These are phyloP conservation scores for Brachypodius melanocephalos DNA, from an alignment of 2,113 vertebrate genomes.

Conservation along the genomic window DNA sequence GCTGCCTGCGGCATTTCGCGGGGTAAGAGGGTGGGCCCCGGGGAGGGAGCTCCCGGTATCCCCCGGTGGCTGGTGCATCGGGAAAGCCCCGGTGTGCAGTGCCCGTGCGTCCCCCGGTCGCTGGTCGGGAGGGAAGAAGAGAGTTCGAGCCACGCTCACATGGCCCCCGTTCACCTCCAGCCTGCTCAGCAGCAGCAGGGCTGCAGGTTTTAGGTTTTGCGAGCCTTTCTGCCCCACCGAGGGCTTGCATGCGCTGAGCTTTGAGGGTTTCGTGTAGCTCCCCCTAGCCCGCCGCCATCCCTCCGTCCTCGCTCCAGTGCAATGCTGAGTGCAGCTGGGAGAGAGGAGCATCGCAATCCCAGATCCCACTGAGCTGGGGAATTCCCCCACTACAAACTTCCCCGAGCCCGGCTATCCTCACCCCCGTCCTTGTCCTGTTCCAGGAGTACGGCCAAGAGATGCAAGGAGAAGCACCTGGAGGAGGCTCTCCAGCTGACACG, in stretches of 20 bases:
- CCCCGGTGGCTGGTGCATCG: fast-evolving
- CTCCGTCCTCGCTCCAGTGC: neutral
- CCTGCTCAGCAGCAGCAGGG: neutral
- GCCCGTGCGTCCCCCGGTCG: neutral
- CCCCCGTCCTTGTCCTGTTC: neutral
- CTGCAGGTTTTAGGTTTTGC: neutral
- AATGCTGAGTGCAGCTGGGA: neutral
- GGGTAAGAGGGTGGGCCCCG: neutral
- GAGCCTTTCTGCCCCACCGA: too few species aligned
- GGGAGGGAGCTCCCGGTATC: too few species aligned
- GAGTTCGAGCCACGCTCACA: neutral
- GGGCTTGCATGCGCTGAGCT: neutral
- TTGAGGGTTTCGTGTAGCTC: neutral
- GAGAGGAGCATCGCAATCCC: fast-evolving
- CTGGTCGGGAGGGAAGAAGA: neutral
- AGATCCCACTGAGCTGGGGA: fast-evolving
- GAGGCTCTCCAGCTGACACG: constrained; percentile 76
- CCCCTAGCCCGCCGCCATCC: too few species aligned
- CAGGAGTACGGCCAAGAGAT: constrained; percentile 77
- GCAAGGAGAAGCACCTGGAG: constrained; percentile 79
- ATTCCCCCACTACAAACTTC: too few species aligned
- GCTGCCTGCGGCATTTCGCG: constrained; percentile 23
- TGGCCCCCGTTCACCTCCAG: neutral
- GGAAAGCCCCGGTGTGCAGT: neutral
- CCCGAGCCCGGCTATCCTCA: fast-evolving